Evolutionary conservation across 2,888 invertebrate species (phyloP), one percentile per base, ranked within the genome.

Genomic region (Drosophila nigritarsus): DNA sequence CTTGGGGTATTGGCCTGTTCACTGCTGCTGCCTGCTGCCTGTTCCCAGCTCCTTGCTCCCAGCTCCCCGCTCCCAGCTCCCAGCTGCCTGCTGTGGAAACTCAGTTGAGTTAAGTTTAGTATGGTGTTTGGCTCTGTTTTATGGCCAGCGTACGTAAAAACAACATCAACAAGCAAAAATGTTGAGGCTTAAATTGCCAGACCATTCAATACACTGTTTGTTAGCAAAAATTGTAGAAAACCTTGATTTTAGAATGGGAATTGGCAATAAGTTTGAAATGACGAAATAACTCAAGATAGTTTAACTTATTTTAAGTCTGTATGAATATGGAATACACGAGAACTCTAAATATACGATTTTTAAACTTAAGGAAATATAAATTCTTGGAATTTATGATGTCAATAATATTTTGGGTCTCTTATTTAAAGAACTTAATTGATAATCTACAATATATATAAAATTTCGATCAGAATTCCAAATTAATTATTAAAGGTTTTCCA

Each of bases 121-220:
- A 24, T 9, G 53, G 36, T 29, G 54, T 55, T 55, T 27, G 50
- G 61, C 27, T 32, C 34, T 24, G 34, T 71, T 72, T 78, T 87
- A 80, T 87, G 87, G 83, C 63, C 85, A 85, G 55, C 70, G 51
- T 77, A 75, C 73, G 75, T 74, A 72, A 77, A 76, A 78, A 59
- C 83, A 86, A 83, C 86, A 78, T 73, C 65, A 73, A 73, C 42
- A 30, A 56, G 56, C 29, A 30, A 30, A 30, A 42, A 11, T 20
- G n/a, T 15, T 20, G 8, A 2, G 1, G 3, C 13, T 20, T 0
- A 7, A 42, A 5, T 20, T 24, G 30, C 15, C 9, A 56, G 42
- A 30, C 56, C 20, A 2, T 1, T 1, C 2, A 42, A 56, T 56
- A 42, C 56, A 24, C 56, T 42, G 20, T 8, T 15, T 30, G n/a